Conservation (phyloP, 2,113 vertebrate genomes). For the Channa maculata region DNA sequence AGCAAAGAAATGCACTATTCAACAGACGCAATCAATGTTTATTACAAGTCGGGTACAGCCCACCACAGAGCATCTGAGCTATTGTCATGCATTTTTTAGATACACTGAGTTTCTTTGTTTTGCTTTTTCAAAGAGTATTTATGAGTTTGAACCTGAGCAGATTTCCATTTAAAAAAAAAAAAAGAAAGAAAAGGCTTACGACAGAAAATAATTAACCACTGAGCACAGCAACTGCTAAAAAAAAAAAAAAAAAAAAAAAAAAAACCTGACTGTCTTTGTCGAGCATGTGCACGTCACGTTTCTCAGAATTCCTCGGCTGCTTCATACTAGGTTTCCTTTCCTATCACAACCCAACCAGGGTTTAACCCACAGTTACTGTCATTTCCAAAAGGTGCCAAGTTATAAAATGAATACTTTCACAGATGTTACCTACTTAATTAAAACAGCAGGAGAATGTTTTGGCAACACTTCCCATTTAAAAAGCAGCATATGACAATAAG, state of each 20-base stretch:
- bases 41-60: too few relatives aligned
- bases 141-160: conserved; percentile 85
- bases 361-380: too few relatives aligned
- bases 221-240: not conserved
- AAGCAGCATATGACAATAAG: too few relatives aligned
- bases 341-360: too few relatives aligned
- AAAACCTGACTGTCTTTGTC: not conserved
- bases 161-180: conserved; percentile 39
- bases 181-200: conserved; percentile 1
- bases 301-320: not conserved
- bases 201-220: not conserved
- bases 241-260: not conserved
- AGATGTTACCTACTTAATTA: too few relatives aligned
- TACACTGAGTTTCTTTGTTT: conserved; percentile 18
- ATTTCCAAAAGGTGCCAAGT: too few relatives aligned
- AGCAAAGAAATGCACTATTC: not conserved
- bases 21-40: too few relatives aligned
- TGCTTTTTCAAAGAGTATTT: conserved; percentile 36
- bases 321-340: not conserved
- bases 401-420: too few relatives aligned
- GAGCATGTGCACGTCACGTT: conserved; percentile 3
- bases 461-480: too few relatives aligned
- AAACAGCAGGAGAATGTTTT: too few relatives aligned
- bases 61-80: conserved; percentile 12
- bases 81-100: conserved; percentile 50